Base-by-base conservation (phyloP, 2,113 vertebrate species). In the Hippocampus comes region DNA sequence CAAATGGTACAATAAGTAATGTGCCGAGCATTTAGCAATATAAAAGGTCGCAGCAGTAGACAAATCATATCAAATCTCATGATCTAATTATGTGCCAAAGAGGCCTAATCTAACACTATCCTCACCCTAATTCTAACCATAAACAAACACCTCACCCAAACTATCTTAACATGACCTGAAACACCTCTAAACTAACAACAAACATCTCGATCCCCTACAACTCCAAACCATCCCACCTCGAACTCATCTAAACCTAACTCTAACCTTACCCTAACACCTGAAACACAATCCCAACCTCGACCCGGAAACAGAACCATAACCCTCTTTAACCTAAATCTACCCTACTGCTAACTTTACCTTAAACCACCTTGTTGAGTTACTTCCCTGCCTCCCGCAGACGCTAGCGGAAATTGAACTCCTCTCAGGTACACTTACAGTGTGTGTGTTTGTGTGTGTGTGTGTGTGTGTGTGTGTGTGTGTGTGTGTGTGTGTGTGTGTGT, bases 321-420 rank as follows among this genome's bases (percentile, higher is more conserved):
- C 5, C 27, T 63, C 30, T 6, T 63, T 21, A 63, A 18, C 9
- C 61, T 41, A 21, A 4, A 17, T 74, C 72, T 64, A 56, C 61
- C 68, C 69, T 79, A 61, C 67, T 77, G 70, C 63, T 17, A 43
- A 71, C 27, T 67, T 80, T 72, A 67, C 68, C 81, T 38, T 30
- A 38, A 71, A 42, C 72, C 70, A 73, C 76, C 83, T 85, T 49
- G 84, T 86, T 84, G 82, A 46, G 75, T 79, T 76, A 77, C 81
- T 61, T 80, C 82, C 64, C 64, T 53, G 59, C 55, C 57, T 78
- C 65, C 74, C 41, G 69, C 23, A 61, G 61, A 76, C 79, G 73
- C 70, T 61, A 71, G 53, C 63, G 63, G 68, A 42, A 61, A 81
- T 75, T 74, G 75, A 76, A 46, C 77, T 72, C 64, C 82, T 48